Conservation (phyloP, 2,113 vertebrate genomes). For the Oreochromis tanganicae region DNA sequence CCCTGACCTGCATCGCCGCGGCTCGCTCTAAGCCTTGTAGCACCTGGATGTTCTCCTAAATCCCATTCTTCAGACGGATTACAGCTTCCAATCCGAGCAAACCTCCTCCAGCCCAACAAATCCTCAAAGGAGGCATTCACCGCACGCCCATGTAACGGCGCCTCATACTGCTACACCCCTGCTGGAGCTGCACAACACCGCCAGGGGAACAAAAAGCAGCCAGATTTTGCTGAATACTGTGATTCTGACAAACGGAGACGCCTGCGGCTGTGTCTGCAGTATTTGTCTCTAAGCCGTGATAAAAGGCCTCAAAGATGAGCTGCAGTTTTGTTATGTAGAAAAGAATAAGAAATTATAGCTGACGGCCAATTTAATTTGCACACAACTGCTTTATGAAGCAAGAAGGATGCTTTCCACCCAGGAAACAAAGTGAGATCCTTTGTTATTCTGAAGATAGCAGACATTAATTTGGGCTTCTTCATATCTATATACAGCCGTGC, state of each 20-base stretch:
- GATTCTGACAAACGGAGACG: not conserved
- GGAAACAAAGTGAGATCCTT: not conserved
- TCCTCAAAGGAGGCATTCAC: not conserved
- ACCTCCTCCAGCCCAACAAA: conserved; percentile 8
- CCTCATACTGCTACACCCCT: not conserved
- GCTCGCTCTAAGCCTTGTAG: not conserved
- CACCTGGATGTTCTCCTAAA: conserved; percentile 6
- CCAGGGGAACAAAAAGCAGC: not conserved
- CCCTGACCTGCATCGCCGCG: not conserved
- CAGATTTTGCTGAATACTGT: not conserved
- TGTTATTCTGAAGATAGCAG: not conserved
- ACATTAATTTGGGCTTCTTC: not conserved
- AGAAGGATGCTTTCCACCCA: not conserved
- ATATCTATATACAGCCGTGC: not conserved
- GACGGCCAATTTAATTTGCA: not conserved
- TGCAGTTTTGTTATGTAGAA: not conserved
- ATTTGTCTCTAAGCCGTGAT: not conserved
- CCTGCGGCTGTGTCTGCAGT: not conserved
- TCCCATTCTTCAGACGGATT: conserved; percentile 23
- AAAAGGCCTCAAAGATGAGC: not conserved
- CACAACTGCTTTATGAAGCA: not conserved
- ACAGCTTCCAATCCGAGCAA: not conserved
- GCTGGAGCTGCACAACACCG: not conserved
- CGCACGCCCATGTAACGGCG: not conserved
- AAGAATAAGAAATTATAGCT: not conserved